Evolutionary conservation across 2,113 vertebrate genomes (phyloP).

Genomic region (Paramisgurnus dabryanus): DNA sequence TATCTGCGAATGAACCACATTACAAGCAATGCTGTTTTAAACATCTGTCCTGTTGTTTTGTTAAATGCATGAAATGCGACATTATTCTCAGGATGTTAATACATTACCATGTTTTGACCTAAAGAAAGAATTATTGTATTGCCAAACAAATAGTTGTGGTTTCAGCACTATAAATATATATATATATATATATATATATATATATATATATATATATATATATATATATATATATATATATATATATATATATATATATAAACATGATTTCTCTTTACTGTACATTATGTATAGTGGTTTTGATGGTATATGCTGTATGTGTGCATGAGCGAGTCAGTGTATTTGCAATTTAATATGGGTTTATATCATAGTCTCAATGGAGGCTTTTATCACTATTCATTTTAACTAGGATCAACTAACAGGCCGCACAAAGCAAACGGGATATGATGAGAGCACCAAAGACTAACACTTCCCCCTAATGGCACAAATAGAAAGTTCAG

Average conservation of each 20-base stretch:
- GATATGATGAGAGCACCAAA: neutral
- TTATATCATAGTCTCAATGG: conserved; percentile 26
- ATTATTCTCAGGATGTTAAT: neutral
- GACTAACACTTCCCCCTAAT: neutral
- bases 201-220: no score
- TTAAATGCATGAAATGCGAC: neutral
- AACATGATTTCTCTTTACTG: neutral
- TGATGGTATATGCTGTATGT: neutral
- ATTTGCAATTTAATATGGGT: conserved; percentile 20
- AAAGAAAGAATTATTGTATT: neutral
- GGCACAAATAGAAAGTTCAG: neutral
- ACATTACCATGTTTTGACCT: neutral
- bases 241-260: neutral
- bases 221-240: no score
- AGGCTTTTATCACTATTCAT: conserved; percentile 28
- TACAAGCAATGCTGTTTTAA: conserved; percentile 6
- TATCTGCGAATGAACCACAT: conserved; percentile 24
- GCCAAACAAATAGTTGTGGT: neutral
- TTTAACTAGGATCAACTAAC: neutral
- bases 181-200: neutral
- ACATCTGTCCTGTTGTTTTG: neutral
- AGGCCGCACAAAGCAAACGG: neutral
- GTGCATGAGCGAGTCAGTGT: neutral
- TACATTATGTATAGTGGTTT: neutral
- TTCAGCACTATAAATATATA: no score